Percentiles rank a stretch among this genome's conserved stretches.
Conservation (phyloP, 2,113 vertebrate species). For the Phyllostomus discolor region DNA sequence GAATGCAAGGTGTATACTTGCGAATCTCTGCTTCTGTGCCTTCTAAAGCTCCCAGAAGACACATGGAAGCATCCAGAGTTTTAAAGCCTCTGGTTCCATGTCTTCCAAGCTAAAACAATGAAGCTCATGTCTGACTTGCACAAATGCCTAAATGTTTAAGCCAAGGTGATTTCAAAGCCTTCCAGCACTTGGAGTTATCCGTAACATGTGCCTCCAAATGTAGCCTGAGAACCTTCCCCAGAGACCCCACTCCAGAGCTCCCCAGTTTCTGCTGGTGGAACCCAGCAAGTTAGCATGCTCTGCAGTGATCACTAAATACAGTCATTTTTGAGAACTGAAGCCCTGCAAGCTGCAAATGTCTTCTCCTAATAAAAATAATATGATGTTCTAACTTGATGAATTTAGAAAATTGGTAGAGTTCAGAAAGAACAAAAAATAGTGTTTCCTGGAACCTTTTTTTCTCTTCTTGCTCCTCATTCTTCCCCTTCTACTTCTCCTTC, state of each 20-base stretch:
- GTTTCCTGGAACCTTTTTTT: background rate
- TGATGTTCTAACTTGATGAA: background rate
- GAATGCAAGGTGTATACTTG: background rate
- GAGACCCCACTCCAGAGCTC: background rate
- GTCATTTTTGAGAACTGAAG: background rate
- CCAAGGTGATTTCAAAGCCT: background rate
- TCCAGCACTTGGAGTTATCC: background rate
- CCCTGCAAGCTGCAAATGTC: background rate
- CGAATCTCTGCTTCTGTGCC: background rate
- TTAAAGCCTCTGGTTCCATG: background rate
- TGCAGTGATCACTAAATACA: background rate
- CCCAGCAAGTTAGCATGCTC: background rate
- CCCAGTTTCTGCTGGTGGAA: background rate
- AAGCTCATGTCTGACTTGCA: background rate
- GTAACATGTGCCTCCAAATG: background rate
- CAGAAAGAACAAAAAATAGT: background rate
- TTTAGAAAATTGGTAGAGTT: background rate
- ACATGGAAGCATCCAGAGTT: background rate
- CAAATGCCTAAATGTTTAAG: background rate
- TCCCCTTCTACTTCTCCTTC: no score
- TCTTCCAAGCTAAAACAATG: background rate
- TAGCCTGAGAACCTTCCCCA: background rate
- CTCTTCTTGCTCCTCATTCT: no score
- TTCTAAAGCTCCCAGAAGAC: background rate
- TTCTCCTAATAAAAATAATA: background rate